Evolutionary conservation across 2,113 vertebrate genomes (phyloP).

Genomic region (Poeciliopsis turrubarensis): DNA sequence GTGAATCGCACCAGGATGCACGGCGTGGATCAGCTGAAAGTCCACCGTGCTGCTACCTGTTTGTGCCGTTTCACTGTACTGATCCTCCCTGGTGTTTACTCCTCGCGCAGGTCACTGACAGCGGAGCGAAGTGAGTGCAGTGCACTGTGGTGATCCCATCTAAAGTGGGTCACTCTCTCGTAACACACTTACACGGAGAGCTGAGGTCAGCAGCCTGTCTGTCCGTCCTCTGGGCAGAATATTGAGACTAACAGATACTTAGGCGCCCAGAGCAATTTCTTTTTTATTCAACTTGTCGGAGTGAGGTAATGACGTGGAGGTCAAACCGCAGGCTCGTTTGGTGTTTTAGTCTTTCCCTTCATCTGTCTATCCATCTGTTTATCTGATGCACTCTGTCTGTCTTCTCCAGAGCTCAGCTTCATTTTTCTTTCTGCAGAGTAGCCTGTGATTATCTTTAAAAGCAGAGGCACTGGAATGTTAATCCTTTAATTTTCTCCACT

Average conservation of each 20-base stretch:
- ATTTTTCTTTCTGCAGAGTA: constrained; percentile 37
- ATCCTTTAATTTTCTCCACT: constrained; percentile 26
- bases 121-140: constrained; percentile 17
- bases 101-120: constrained; percentile 33
- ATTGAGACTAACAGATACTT: constrained; percentile 33
- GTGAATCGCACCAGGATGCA: constrained; percentile 15
- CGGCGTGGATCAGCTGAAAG: constrained; percentile 1
- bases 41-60: not conserved
- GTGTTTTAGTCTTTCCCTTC: constrained; percentile 31
- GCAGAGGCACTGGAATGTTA: constrained; percentile 46
- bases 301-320: constrained; percentile 17
- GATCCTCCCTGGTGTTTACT: constrained; percentile 28
- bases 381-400: constrained; percentile 21
- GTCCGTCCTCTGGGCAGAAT: constrained; percentile 16
- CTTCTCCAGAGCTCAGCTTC: constrained; percentile 24
- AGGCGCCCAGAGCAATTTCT: constrained; percentile 19
- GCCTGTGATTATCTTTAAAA: constrained; percentile 56
- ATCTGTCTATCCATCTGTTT: constrained; percentile 52
- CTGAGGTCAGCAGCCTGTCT: constrained; percentile 22
- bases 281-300: constrained; percentile 12
- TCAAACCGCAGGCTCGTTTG: constrained; percentile 32
- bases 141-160: constrained; percentile 30
- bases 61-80: constrained; percentile 8
- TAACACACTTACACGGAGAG: constrained; percentile 39
- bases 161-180: constrained; percentile 61